These are phyloP conservation scores for Ommatoiulus sabulosus DNA, from an alignment of 2,888 invertebrate species.

Conservation along the genomic window DNA sequence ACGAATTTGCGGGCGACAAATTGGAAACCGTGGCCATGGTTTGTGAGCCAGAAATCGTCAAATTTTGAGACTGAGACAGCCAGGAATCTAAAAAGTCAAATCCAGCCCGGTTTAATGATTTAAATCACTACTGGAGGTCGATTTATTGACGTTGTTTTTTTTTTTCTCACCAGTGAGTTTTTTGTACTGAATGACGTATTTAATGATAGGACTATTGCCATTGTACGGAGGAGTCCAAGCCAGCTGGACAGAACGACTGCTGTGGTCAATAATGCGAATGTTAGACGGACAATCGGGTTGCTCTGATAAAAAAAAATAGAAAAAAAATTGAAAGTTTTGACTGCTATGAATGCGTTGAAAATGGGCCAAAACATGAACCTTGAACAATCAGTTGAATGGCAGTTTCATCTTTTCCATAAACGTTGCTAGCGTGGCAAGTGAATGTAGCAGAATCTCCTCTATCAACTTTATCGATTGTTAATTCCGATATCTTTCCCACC, in stretches of 20 bases:
- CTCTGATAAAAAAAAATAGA: slow-evolving; percentile 71
- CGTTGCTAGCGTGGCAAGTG: slow-evolving; percentile 79
- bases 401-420: slow-evolving; percentile 91
- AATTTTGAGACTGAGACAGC: slow-evolving; percentile 56
- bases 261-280: slow-evolving; percentile 88
- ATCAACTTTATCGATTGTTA: slow-evolving; percentile 73
- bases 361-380: slow-evolving; percentile 70
- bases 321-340: neutral
- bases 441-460: slow-evolving; percentile 72
- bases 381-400: slow-evolving; percentile 90
- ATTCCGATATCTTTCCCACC: slow-evolving; percentile 70
- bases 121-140: neutral
- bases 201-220: slow-evolving; percentile 89
- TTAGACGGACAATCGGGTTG: slow-evolving; percentile 91
- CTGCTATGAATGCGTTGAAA: neutral
- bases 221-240: slow-evolving; percentile 96
- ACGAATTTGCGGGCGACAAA: slow-evolving; percentile 89
- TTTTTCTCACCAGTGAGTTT: slow-evolving; percentile 70
- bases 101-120: neutral
- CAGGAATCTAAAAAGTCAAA: slow-evolving; percentile 55
- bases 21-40: slow-evolving; percentile 68
- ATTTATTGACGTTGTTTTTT: neutral
- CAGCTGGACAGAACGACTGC: slow-evolving; percentile 87
- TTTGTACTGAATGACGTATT: slow-evolving; percentile 92
- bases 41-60: slow-evolving; percentile 55